Evolutionary conservation across 2,888 invertebrate species (phyloP).

Genomic region (Thymelicus acteon): DNA sequence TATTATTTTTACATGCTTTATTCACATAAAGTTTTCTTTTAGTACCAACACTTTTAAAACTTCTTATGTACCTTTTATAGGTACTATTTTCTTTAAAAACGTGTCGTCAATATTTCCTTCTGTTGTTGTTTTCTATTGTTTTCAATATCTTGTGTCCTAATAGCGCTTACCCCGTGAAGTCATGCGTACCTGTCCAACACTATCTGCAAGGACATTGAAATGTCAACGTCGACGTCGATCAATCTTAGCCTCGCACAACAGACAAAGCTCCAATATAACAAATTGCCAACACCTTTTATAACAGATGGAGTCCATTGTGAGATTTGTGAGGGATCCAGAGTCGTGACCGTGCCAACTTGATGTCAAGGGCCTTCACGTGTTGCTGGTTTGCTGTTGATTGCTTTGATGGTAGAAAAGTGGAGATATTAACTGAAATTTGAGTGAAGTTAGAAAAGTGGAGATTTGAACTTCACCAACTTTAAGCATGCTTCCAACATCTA

Average conservation of each 20-base stretch:
- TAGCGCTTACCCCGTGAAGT: conserved; percentile 20
- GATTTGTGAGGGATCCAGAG: conserved; percentile 22
- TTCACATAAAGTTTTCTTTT: too few relatives aligned
- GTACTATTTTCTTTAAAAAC: too few relatives aligned
- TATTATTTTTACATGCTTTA: too few relatives aligned
- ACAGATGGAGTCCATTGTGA: conserved; percentile 25
- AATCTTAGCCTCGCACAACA: conserved; percentile 13
- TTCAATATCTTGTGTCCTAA: conserved; percentile 22
- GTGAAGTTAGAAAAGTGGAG: too few relatives aligned
- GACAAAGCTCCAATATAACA: conserved; percentile 28
- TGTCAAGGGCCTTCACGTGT: conserved; percentile 19
- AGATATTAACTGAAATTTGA: too few relatives aligned
- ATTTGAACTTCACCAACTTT: too few relatives aligned
- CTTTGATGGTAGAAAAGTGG: not conserved
- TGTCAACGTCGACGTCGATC: conserved; percentile 29
- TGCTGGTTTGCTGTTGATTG: conserved; percentile 3
- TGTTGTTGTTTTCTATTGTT: too few relatives aligned
- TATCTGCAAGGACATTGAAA: conserved; percentile 26
- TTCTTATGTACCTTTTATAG: too few relatives aligned
- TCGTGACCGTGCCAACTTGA: conserved; percentile 23
- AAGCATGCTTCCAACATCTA: too few relatives aligned
- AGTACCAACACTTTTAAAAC: too few relatives aligned
- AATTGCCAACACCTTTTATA: conserved; percentile 25
- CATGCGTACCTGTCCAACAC: conserved; percentile 22
- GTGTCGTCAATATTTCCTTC: too few relatives aligned